These are phyloP conservation scores for Chrysolina americana DNA, from an alignment of 2,888 invertebrate genomes.

Conservation along the genomic window DNA sequence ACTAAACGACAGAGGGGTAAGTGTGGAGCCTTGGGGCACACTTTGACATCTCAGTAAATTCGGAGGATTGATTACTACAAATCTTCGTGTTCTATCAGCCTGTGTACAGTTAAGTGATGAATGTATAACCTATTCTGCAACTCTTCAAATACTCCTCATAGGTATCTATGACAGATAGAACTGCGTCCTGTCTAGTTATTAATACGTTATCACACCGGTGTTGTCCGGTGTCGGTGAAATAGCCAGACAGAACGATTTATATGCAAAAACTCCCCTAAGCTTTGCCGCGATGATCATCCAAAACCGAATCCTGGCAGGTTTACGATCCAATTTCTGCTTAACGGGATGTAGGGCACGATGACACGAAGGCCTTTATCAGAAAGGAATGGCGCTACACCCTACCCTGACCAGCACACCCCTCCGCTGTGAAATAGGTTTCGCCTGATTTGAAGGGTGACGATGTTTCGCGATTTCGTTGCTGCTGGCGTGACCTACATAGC, in stretches of 20 bases:
- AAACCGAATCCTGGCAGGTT: neutral
- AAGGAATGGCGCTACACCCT: neutral
- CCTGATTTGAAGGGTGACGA: neutral
- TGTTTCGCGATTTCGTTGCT: neutral
- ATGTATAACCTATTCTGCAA: no score
- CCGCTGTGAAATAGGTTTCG: neutral
- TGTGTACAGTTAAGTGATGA: no score
- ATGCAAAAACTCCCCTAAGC: neutral
- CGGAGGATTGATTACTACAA: no score
- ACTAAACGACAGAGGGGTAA: no score
- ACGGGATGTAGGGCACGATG: neutral
- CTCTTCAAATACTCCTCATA: no score
- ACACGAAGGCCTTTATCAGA: neutral
- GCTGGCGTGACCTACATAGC: neutral
- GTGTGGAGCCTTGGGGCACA: no score
- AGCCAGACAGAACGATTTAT: no score
- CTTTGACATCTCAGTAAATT: no score
- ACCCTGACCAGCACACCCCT: slow-evolving; percentile 1
- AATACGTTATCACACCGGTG: neutral
- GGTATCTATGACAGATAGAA: no score
- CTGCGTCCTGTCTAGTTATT: neutral
- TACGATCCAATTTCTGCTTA: neutral
- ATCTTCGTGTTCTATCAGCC: no score
- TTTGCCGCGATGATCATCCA: neutral
- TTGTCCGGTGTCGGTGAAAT: neutral